A percentile compares a stretch with the other conserved stretches of the same genome.
phyloP scores from a whole-genome alignment of 2,113 vertebrate species.

The Natator depressus region DNA sequence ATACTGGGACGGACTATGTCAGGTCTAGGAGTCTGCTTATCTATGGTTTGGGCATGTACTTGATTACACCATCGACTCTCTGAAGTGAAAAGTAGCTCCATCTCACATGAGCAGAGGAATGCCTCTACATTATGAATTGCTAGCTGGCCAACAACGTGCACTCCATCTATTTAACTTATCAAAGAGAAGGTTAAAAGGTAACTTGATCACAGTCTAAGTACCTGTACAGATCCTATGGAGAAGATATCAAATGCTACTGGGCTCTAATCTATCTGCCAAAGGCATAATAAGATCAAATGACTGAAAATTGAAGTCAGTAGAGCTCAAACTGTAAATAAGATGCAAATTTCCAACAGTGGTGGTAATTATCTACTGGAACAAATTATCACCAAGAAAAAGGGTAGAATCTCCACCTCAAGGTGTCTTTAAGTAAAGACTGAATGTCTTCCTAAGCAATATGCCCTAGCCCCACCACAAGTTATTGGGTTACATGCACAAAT shows the following conservation, averaged over 20 bases:
- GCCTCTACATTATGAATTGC: fast-evolving
- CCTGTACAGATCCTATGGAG: fast-evolving
- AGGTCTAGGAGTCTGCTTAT: background rate
- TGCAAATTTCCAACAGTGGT: fast-evolving
- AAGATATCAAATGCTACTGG: fast-evolving
- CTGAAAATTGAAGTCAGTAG: background rate
- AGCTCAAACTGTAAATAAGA: background rate
- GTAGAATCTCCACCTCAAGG: background rate
- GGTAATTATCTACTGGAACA: background rate
- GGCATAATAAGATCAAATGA: background rate
- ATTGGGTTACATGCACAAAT: background rate
- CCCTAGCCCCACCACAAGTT: background rate
- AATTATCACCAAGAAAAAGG: background rate
- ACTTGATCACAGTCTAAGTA: background rate
- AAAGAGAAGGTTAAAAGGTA: fast-evolving
- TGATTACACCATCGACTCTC: background rate
- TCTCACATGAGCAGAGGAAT: background rate
- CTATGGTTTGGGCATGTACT: background rate
- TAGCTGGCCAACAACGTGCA: background rate
- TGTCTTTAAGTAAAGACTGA: background rate
- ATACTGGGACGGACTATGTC: fast-evolving
- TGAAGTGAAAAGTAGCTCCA: fast-evolving
- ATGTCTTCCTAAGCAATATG: background rate
- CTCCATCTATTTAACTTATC: too few relatives aligned
- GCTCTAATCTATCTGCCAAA: background rate